phyloP scores from a whole-genome alignment of 2,113 vertebrate genomes.

The Datnioides undecimradiatus region DNA sequence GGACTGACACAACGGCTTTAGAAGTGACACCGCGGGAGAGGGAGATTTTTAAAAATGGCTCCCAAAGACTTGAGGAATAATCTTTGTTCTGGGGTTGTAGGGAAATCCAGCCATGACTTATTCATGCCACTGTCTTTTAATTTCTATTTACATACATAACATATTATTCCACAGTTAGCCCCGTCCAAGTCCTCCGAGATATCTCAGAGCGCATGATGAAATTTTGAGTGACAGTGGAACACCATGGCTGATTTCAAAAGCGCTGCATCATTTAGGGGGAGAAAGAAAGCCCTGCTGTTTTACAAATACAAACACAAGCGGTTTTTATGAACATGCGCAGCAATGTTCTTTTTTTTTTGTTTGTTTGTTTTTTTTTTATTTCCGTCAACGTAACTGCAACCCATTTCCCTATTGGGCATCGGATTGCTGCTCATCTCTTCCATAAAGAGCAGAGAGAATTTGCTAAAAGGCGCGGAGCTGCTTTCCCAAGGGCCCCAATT shows the following conservation, averaged over 20 bases:
- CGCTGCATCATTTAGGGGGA: constrained; percentile 38
- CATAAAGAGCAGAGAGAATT: constrained; percentile 79
- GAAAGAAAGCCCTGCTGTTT: constrained; percentile 49
- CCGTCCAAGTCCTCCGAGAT: constrained; percentile 47
- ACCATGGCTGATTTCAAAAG: constrained; percentile 46
- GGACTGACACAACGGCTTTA: constrained; percentile 50
- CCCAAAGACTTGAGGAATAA: constrained; percentile 16
- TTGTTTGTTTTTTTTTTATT: constrained; percentile 63
- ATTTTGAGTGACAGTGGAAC: constrained; percentile 57
- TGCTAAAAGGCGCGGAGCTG: constrained; percentile 65
- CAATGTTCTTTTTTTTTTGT: constrained; percentile 45
- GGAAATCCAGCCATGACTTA: constrained; percentile 45
- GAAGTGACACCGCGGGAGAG: constrained; percentile 22
- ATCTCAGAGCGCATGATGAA: constrained; percentile 32
- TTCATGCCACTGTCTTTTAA: constrained; percentile 60
- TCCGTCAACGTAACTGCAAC: constrained; percentile 70
- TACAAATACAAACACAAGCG: constrained; percentile 65
- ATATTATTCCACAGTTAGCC: constrained; percentile 45
- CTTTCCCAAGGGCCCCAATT: constrained; percentile 83
- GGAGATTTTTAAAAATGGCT: constrained; percentile 9
- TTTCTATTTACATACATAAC: constrained; percentile 58
- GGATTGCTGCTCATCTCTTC: constrained; percentile 67
- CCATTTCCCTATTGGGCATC: constrained; percentile 65
- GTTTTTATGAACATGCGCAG: constrained; percentile 31
- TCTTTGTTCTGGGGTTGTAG: constrained; percentile 16